Evolutionary conservation across 2,888 invertebrate species (phyloP), one percentile per base, ranked within the genome.

Genomic region (Onchidella celtica): DNA sequence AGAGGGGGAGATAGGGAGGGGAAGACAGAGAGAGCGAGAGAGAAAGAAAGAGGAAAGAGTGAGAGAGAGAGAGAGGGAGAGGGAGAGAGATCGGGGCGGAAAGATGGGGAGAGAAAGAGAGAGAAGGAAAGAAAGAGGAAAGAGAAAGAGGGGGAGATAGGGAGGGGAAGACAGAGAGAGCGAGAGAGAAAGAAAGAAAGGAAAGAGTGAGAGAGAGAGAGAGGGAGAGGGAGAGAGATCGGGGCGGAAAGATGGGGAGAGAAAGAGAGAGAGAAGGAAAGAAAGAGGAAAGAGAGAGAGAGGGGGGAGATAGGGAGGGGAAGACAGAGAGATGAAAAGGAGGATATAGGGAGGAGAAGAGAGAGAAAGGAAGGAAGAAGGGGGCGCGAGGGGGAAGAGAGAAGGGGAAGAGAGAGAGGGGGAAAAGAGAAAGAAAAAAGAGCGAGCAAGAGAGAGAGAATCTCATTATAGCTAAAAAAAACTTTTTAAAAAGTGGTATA

Each of bases 81-180:
- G 36, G 14, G 57, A 59, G 57, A 34, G 55, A 34, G 47, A 29
- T 47, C n/a, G 66, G 27, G 32, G 14, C 14, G 29, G 68, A 47
- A 68, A 55, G 68, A 29, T 29, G 29, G 68, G 29, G 65, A 66
- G 66, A 66, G 66, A 47, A 55, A 47, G 29, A 34, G 66, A 66
- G 66, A 63, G 65, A 38, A 55, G n/a, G 68, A 57, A 69, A 66
- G 68, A 66, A 65, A 66, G 68, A 47, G 68, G 21, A 68, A 68
- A 74, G 36, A 66, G 74, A 66, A 32, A 80, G 66, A 65, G 38
- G 57, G 38, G 24, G 57, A 24, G 63, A 11, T 6, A 47, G 47
- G 17, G 47, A 74, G n/a, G 38, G 74, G 38, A 27, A 68, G 38
- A 59, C 24, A 59, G 59, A 55, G 29, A 61, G 40, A 27, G 29